phyloP scores from a whole-genome alignment of 37 sponge, comb jelly and placozoan genomes.

The Agelas oroides region DNA sequence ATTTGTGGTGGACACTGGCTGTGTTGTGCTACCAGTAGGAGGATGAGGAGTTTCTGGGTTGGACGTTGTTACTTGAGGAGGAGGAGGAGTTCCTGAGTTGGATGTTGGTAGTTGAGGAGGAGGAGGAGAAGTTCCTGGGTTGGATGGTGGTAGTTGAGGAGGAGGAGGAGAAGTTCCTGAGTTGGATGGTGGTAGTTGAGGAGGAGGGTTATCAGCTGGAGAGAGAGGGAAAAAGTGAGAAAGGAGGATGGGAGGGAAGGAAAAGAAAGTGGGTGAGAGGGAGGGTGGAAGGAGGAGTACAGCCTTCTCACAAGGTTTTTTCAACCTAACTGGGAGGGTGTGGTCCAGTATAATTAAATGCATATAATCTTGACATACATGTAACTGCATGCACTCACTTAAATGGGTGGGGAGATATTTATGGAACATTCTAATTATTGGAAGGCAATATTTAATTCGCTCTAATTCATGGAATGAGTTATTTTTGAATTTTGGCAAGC shows the following conservation, averaged over 20 bases:
- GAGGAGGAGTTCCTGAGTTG: background rate
- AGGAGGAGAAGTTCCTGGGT: too few relatives aligned
- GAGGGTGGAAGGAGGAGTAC: background rate
- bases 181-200: background rate
- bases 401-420: too few relatives aligned
- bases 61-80: background rate
- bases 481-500: too few relatives aligned
- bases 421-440: too few relatives aligned
- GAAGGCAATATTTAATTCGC: too few relatives aligned
- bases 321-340: too few relatives aligned
- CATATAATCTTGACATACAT: too few relatives aligned
- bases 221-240: conserved; percentile 1
- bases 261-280: conserved; percentile 24
- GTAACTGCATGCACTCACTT: too few relatives aligned
- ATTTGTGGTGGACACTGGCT: background rate
- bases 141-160: background rate
- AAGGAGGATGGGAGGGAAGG: background rate
- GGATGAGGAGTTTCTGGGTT: background rate
- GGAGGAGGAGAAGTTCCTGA: background rate
- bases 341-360: too few relatives aligned
- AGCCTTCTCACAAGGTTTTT: too few relatives aligned
- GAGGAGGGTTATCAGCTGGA: background rate
- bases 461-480: too few relatives aligned
- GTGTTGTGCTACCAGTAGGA: background rate
- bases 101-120: background rate